Base-by-base conservation (phyloP, 2,888 invertebrate species). In the Pristionchus maxplancki region DNA sequence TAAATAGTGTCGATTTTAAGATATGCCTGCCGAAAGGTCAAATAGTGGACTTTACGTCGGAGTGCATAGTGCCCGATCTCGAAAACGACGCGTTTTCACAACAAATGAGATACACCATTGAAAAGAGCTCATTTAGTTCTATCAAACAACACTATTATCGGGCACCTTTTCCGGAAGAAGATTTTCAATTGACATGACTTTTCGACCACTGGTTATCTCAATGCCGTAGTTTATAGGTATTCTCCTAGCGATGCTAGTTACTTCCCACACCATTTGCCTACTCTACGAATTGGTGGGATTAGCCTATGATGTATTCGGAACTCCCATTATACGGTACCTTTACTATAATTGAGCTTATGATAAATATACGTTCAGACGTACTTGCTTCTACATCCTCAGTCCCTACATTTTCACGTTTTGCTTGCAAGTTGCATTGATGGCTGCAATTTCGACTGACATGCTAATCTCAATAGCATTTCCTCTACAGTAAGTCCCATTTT, bases 361-460 rank as follows among this genome's bases (percentile, higher is more conserved):
- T 74, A 4, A 53, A 4, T 28, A n/a, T 28, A 28, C 5, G 13
- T 40, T 74, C 37, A 74, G 71, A 15, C 1, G 20, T 1, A 74
- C 34, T 28, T 87, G 86, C 24, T 87, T 87, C 86, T n/a, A n/a
- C 24, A 28, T 87, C 28, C 44, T 87, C 50, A 20, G 50, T 48
- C 86, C 71, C 0, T 67, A 71, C 67, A 71, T 87, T 44, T 87
- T 87, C 71, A 87, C 64, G 28, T 31, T 71, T 31, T 87, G 86
- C 34, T n/a, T 58, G 9, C 86, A 87, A 40, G 67, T 58, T 24
- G 86, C 37, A 0, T 28, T 87, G 0, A 87, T 87, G 86, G 86
- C 86, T 31, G 48, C 86, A 24, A 87, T 87, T 40, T 87, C 86
- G 20, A 71, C 50, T 34, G 86, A 87, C 28, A 24, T 87, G 48